Conservation (phyloP, 2,888 invertebrate genomes). For the Scelioninae gen. 1 region DNA sequence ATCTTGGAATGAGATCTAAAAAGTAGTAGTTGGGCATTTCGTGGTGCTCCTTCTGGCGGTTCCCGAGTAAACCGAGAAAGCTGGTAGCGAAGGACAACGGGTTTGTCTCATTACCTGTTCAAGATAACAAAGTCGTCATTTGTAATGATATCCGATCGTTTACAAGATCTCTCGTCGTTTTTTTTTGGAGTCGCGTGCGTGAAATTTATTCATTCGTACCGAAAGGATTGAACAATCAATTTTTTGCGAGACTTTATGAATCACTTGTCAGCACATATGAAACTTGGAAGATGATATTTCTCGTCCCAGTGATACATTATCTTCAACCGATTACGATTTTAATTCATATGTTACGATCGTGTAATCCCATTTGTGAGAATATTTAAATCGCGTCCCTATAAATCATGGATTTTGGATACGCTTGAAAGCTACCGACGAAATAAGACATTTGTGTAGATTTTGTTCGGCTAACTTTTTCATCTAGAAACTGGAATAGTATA, state of each 20-base stretch:
- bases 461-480: no score
- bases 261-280: constrained; percentile 37
- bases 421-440: constrained; percentile 13
- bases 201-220: constrained; percentile 58
- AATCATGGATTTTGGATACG: constrained; percentile 16
- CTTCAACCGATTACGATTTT: constrained; percentile 8
- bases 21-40: constrained; percentile 71
- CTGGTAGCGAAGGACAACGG: constrained; percentile 80
- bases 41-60: constrained; percentile 73
- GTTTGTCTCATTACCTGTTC: constrained; percentile 72
- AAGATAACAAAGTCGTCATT: constrained; percentile 67
- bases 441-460: not conserved
- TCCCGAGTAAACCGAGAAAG: constrained; percentile 67
- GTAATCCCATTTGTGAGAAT: constrained; percentile 13
- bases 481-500: no score
- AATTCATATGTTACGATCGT: constrained; percentile 1
- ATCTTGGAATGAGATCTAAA: constrained; percentile 80
- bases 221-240: constrained; percentile 48
- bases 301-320: not conserved
- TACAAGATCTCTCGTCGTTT: constrained; percentile 56
- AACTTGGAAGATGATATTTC: not conserved
- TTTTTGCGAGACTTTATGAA: constrained; percentile 19
- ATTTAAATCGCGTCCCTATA: constrained; percentile 3
- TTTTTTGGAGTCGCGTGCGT: constrained; percentile 67
- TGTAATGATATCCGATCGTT: constrained; percentile 62